Percentiles rank a stretch among this genome's conserved stretches.
These are phyloP conservation scores for Danaus chrysippus DNA, from an alignment of 2,888 invertebrate species.

Conservation along the genomic window DNA sequence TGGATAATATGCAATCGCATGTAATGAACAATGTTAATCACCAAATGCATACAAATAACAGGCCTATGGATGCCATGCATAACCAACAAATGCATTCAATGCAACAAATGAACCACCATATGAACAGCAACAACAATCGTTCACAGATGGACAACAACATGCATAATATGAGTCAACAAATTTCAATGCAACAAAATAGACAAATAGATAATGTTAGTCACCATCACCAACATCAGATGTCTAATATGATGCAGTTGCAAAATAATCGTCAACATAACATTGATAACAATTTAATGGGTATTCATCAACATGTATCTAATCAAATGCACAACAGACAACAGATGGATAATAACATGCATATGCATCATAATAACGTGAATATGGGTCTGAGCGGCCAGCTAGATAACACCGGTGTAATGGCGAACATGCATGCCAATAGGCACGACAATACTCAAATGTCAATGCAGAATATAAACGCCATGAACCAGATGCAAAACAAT, in stretches of 20 bases:
- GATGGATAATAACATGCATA: constrained; percentile 65
- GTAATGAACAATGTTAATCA: constrained; percentile 62
- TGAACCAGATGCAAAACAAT: constrained; percentile 69
- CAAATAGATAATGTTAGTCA: constrained; percentile 62
- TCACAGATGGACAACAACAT: constrained; percentile 64
- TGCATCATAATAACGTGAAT: constrained; percentile 64
- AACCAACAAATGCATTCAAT: constrained; percentile 65
- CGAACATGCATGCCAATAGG: constrained; percentile 62
- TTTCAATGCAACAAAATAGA: constrained; percentile 66
- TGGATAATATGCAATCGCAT: constrained; percentile 69
- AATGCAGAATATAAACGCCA: constrained; percentile 64
- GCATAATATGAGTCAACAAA: constrained; percentile 62
- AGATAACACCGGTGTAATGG: constrained; percentile 56
- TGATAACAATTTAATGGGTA: constrained; percentile 62
- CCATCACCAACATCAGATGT: constrained; percentile 72
- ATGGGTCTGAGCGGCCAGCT: constrained; percentile 63
- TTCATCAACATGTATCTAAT: constrained; percentile 68
- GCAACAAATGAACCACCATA: constrained; percentile 70
- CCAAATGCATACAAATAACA: constrained; percentile 60
- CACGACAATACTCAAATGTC: constrained; percentile 63
- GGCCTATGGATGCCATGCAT: constrained; percentile 67
- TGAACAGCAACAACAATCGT: constrained; percentile 49
- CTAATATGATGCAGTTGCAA: constrained; percentile 71
- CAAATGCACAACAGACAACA: constrained; percentile 71
- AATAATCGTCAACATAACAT: constrained; percentile 59